Base-by-base conservation (phyloP, 1,140 invertebrate genomes). In the Heliconius himera region DNA sequence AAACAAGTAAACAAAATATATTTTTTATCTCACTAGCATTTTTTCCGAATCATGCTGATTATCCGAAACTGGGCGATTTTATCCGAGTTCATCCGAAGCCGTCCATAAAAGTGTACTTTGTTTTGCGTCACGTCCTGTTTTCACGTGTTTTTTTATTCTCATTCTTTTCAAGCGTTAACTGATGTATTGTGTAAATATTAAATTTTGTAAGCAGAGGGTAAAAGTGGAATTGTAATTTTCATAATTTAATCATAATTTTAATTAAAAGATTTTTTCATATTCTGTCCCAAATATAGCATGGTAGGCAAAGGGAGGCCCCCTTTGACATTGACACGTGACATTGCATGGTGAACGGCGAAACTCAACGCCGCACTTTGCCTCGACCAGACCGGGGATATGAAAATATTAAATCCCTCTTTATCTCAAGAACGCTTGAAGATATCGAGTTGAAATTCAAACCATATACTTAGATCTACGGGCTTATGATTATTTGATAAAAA, bases 91-190 rank as follows among this genome's bases (percentile, higher is more conserved):
- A 80, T 82, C 82, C 84, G 78, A 85, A 82, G 82, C 84, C 84
- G 71, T 85, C 84, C 87, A 88, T 91, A 91, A 89, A 89, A 90
- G 88, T 84, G 85, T 88, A 89, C 85, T 90, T 90, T 88, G 88
- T 90, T 90, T 87, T 82, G 73, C 77, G 73, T 81, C 77, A 81
- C 80, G 80, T 81, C 9, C 76, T 46, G 76, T 41, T 81, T 73
- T 26, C 26, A 26, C 26, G 38, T 46, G 33, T 46, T 78, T 78
- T 81, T 81, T 81, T 70, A 74, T 74, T 77, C 79, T 72, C 22
- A 49, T 78, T 36, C 46, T 81, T 18, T 46, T 46, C 72, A 33
- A 75, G 49, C 72, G 46, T 81, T 81, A 74, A 75, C 73, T 72
- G 60, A 56, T 54, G 73, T 75, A 70, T 77, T 77, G 51, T 73